These are phyloP conservation scores for Choristoneura rosaceana DNA, from an alignment of 2,888 invertebrate genomes.

Conservation along the genomic window DNA sequence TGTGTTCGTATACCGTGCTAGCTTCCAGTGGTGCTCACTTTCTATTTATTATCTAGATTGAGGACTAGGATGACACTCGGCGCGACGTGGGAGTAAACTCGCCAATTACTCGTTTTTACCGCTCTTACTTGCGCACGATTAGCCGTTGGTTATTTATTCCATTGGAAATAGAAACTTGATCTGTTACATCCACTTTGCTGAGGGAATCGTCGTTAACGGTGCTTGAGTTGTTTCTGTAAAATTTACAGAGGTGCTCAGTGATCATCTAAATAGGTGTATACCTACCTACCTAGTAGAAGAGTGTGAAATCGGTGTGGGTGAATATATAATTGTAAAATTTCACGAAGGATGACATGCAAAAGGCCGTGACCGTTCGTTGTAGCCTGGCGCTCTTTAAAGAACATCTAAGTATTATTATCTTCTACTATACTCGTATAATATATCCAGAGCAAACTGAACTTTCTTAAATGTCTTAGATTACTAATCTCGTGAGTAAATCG, in stretches of 20 bases:
- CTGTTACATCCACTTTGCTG: neutral
- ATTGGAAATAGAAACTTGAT: slow-evolving; percentile 34
- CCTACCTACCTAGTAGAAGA: no score
- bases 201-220: slow-evolving; percentile 6
- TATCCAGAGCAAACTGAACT: neutral
- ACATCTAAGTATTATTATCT: neutral
- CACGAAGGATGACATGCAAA: neutral
- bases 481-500: slow-evolving; percentile 25
- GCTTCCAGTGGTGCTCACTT: slow-evolving; percentile 38
- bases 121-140: slow-evolving; percentile 34
- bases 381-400: neutral
- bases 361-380: neutral
- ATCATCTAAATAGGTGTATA: no score
- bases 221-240: neutral
- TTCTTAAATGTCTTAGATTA: slow-evolving; percentile 18
- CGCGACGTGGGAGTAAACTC: slow-evolving; percentile 39
- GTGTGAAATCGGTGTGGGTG: neutral
- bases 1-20: slow-evolving; percentile 9
- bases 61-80: slow-evolving; percentile 39
- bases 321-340: neutral
- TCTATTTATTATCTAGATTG: slow-evolving; percentile 46
- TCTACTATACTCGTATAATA: neutral
- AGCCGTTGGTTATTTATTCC: slow-evolving; percentile 39
- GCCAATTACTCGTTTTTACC: slow-evolving; percentile 43
- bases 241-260: neutral